Evolutionary conservation across 1,140 invertebrate genomes (phyloP).

Genomic region (Bombus pyrosoma): DNA sequence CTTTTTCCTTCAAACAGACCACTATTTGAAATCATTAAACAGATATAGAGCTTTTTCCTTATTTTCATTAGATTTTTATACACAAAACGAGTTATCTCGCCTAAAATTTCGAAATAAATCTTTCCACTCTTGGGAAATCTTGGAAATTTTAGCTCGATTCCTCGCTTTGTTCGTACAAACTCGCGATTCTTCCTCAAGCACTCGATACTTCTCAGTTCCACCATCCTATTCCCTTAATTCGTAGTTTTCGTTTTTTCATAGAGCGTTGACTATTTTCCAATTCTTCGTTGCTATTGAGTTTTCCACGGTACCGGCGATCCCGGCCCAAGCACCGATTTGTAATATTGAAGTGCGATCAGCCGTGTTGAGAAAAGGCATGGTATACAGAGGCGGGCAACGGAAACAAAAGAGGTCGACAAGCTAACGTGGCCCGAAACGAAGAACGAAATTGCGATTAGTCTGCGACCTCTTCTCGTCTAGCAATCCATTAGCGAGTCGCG

Average conservation of each 20-base stretch:
- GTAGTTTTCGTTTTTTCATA: background rate
- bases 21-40: too few relatives aligned
- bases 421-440: slow-evolving; percentile 42
- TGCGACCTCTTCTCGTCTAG: slow-evolving; percentile 54
- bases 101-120: too few relatives aligned
- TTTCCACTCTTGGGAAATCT: too few relatives aligned
- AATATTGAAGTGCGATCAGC: slow-evolving; percentile 23
- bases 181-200: too few relatives aligned
- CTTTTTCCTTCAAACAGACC: too few relatives aligned
- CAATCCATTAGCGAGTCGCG: slow-evolving; percentile 73
- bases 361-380: slow-evolving; percentile 13
- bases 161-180: too few relatives aligned
- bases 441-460: slow-evolving; percentile 73
- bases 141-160: too few relatives aligned
- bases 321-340: slow-evolving; percentile 8
- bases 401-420: slow-evolving; percentile 17
- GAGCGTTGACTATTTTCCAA: background rate
- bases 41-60: too few relatives aligned
- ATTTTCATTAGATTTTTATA: too few relatives aligned
- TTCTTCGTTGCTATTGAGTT: background rate
- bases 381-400: background rate
- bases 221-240: background rate
- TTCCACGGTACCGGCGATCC: background rate
- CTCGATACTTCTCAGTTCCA: too few relatives aligned
- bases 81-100: too few relatives aligned